phyloP scores from a whole-genome alignment of 2,888 invertebrate species.

The Ctenicera cuprea region DNA sequence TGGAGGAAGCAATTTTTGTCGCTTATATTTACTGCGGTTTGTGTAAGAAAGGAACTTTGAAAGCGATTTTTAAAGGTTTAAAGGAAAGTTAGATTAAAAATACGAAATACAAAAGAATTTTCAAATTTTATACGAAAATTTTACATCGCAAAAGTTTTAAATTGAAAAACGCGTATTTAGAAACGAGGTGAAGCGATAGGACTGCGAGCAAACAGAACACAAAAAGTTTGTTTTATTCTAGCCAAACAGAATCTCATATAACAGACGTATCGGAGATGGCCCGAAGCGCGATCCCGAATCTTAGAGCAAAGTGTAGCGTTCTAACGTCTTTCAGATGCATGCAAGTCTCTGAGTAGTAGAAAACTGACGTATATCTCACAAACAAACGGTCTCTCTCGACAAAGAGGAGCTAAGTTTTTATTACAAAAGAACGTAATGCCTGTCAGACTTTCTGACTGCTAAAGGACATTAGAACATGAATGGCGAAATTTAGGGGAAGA shows the following conservation, averaged over 20 bases:
- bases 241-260: slow-evolving; percentile 24
- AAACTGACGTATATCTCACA: slow-evolving; percentile 24
- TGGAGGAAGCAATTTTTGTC: slow-evolving; percentile 24
- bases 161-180: slow-evolving; percentile 19
- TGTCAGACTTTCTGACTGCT: slow-evolving; percentile 42
- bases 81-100: slow-evolving; percentile 17
- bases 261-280: slow-evolving; percentile 16
- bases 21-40: slow-evolving; percentile 13
- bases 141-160: slow-evolving; percentile 3
- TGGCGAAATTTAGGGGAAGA: slow-evolving; percentile 36
- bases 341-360: slow-evolving; percentile 4
- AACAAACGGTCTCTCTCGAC: slow-evolving; percentile 32
- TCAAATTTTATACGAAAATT: neutral
- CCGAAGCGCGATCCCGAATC: slow-evolving; percentile 20
- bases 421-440: slow-evolving; percentile 40
- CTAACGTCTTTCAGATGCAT: slow-evolving; percentile 20
- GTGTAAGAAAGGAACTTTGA: neutral
- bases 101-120: slow-evolving; percentile 2
- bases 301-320: slow-evolving; percentile 23
- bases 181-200: neutral
- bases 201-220: slow-evolving; percentile 26
- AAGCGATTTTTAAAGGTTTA: neutral
- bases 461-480: slow-evolving; percentile 37
- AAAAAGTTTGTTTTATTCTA: slow-evolving; percentile 23
- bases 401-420: slow-evolving; percentile 39